phyloP scores from a whole-genome alignment of 1,140 invertebrate genomes.

The Melitaea cinxia region DNA sequence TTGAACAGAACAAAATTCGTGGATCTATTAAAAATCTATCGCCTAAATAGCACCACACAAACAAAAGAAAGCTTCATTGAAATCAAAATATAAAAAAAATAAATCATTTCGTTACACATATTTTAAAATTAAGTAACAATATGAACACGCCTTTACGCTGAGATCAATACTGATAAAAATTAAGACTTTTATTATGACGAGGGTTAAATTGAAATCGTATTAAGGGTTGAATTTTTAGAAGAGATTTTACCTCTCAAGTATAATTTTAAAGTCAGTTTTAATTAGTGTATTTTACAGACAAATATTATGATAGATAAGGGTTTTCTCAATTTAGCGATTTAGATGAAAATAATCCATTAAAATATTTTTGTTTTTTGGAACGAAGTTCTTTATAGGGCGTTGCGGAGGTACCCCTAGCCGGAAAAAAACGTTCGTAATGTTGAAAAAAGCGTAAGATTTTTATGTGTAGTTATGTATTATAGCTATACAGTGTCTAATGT shows the following conservation, averaged over 20 bases:
- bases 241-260: constrained; percentile 29
- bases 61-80: neutral
- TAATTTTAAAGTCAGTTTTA: constrained; percentile 28
- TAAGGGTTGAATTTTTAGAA: constrained; percentile 27
- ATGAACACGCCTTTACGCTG: constrained; percentile 16
- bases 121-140: constrained; percentile 1
- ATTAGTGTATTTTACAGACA: constrained; percentile 12
- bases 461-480: too few species aligned
- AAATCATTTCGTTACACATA: neutral
- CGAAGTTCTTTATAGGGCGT: too few species aligned
- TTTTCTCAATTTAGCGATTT: neutral
- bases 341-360: neutral
- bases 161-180: constrained; percentile 38
- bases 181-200: constrained; percentile 46
- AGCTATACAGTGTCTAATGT: too few species aligned
- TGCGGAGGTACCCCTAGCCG: too few species aligned
- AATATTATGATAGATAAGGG: neutral
- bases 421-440: too few species aligned
- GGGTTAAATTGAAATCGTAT: constrained; percentile 37
- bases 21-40: too few species aligned
- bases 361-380: neutral
- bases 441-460: too few species aligned
- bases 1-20: too few species aligned
- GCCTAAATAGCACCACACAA: too few species aligned
- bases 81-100: neutral